Evolutionary conservation across 2,797 vertebrate species (phyloP).

Genomic region (Antennarius maculatus): DNA sequence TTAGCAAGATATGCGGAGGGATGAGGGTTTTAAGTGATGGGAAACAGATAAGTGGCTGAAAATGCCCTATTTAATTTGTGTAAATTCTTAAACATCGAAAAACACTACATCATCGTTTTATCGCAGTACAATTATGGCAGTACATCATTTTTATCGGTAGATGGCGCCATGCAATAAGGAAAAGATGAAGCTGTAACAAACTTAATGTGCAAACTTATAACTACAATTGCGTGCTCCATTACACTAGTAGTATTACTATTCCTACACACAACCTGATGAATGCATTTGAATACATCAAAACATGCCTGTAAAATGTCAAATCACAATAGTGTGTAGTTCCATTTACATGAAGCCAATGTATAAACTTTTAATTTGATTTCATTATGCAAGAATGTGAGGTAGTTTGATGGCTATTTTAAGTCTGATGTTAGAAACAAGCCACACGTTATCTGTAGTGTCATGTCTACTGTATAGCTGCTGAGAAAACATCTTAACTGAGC

Average conservation of each 20-base stretch:
- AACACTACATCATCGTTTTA: too few species aligned
- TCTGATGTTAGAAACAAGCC: neutral
- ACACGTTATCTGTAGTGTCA: neutral
- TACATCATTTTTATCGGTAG: conserved; percentile 50
- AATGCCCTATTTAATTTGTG: too few species aligned
- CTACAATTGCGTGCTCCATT: neutral
- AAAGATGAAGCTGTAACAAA: neutral
- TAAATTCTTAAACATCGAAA: too few species aligned
- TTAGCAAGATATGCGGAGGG: too few species aligned
- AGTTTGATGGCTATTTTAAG: neutral
- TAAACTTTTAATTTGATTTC: neutral
- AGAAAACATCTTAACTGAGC: conserved; percentile 16
- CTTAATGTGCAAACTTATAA: neutral
- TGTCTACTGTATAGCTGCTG: conserved; percentile 22
- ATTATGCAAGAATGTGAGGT: neutral
- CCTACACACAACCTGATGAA: too few species aligned
- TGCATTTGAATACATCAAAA: neutral
- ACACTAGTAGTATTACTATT: neutral
- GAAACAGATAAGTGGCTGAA: too few species aligned
- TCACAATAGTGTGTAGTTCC: neutral
- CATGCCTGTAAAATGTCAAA: neutral
- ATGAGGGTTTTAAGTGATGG: neutral
- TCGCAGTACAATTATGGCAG: conserved; percentile 23
- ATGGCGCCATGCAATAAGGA: conserved; percentile 43
- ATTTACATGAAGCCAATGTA: neutral